phyloP scores from a whole-genome alignment of 2,113 vertebrate species.

The Tragelaphus buxtoni region DNA sequence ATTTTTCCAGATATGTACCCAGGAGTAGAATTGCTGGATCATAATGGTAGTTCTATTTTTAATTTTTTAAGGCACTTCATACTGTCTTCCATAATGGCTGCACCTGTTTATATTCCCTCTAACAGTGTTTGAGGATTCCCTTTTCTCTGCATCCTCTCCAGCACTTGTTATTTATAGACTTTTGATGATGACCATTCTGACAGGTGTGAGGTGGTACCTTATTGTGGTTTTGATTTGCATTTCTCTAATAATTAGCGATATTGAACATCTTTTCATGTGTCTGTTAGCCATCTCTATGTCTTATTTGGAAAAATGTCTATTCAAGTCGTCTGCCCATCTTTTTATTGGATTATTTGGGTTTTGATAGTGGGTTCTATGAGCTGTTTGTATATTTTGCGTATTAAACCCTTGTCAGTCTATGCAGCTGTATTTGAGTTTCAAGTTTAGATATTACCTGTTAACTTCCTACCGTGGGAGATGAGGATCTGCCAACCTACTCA shows the following conservation, averaged over 20 bases:
- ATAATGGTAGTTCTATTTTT: not conserved
- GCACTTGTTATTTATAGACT: not conserved
- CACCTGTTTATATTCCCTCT: not conserved
- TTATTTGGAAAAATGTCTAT: not conserved
- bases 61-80: not conserved
- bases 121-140: not conserved
- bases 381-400: not conserved
- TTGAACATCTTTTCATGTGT: not conserved
- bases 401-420: not conserved
- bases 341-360: not conserved
- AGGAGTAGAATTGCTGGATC: not conserved
- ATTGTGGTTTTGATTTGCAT: not conserved
- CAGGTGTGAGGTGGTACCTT: not conserved
- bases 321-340: not conserved
- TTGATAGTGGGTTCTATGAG: not conserved
- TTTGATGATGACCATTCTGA: not conserved
- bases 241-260: not conserved
- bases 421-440: not conserved
- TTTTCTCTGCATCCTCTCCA: not conserved
- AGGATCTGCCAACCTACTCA: not conserved
- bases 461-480: not conserved
- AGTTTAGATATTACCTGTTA: not conserved
- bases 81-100: not conserved
- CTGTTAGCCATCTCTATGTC: not conserved
- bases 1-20: not conserved